These are phyloP conservation scores for Epinephelus cyanopodus DNA, from an alignment of 2,113 vertebrate species.

Conservation along the genomic window DNA sequence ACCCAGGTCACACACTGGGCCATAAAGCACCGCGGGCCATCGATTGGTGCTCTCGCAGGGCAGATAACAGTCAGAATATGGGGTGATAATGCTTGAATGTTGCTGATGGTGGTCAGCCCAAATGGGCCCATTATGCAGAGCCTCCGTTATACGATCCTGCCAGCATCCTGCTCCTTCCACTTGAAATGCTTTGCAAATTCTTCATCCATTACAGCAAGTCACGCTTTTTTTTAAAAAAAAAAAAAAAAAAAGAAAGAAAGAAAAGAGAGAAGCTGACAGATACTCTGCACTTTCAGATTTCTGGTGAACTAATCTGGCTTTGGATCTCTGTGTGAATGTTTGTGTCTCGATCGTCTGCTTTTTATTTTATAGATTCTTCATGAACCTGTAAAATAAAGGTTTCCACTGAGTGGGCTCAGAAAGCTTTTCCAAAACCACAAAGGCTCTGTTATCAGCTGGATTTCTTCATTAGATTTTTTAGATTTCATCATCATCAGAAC, in stretches of 20 bases:
- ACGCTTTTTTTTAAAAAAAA: neutral
- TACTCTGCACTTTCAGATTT: neutral
- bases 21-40: slow-evolving; percentile 49
- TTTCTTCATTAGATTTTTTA: slow-evolving; percentile 9
- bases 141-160: slow-evolving; percentile 30
- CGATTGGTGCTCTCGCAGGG: slow-evolving; percentile 37
- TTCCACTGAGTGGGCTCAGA: neutral
- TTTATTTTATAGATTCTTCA: neutral
- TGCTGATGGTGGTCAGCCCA: slow-evolving; percentile 47
- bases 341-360: neutral
- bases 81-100: slow-evolving; percentile 44
- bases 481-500: slow-evolving; percentile 12
- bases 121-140: slow-evolving; percentile 57
- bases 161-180: slow-evolving; percentile 32
- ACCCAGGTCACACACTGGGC: slow-evolving; percentile 23
- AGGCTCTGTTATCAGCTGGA: slow-evolving; percentile 13
- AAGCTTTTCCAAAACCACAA: slow-evolving; percentile 9
- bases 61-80: slow-evolving; percentile 40
- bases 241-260: neutral
- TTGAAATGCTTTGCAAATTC: slow-evolving; percentile 18
- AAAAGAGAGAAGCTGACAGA: neutral
- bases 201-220: slow-evolving; percentile 10
- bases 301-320: neutral
- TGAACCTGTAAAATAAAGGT: slow-evolving; percentile 10
- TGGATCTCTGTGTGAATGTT: neutral